Evolutionary conservation across 2,113 vertebrate genomes (phyloP).

Genomic region (Pseudopipra pipra): DNA sequence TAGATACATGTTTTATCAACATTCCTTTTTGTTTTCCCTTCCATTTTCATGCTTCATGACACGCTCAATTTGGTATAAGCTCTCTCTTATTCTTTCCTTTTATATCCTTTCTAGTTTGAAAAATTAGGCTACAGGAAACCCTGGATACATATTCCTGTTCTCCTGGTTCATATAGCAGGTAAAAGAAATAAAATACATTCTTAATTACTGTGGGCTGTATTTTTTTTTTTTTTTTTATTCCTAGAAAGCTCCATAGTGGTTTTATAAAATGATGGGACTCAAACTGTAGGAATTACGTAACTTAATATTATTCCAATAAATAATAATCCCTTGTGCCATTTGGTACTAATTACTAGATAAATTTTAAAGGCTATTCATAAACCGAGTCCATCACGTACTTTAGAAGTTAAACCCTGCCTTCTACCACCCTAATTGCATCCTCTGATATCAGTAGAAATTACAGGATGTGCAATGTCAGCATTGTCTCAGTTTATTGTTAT

Average conservation of each 20-base stretch:
- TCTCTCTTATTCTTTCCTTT: background rate
- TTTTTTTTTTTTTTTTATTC: background rate
- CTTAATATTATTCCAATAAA: background rate
- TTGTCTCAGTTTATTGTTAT: background rate
- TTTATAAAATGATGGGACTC: background rate
- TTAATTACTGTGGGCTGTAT: background rate
- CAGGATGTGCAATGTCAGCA: background rate
- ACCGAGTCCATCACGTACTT: background rate
- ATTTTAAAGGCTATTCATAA: background rate
- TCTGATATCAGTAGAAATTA: background rate
- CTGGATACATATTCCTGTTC: slow-evolving; percentile 82
- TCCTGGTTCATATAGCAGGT: slow-evolving; percentile 87
- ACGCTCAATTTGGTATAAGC: background rate
- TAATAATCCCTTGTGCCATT: background rate
- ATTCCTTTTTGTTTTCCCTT: background rate
- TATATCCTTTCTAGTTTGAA: slow-evolving; percentile 80
- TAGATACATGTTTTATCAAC: background rate
- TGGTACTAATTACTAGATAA: background rate
- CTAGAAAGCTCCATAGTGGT: background rate
- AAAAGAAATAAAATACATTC: background rate
- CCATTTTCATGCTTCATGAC: background rate
- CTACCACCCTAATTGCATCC: background rate
- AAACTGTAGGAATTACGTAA: background rate
- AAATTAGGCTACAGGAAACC: slow-evolving; percentile 86
- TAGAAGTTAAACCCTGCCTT: background rate